phyloP scores from a whole-genome alignment of 2,888 invertebrate genomes.

The Drymonia ruficornis region DNA sequence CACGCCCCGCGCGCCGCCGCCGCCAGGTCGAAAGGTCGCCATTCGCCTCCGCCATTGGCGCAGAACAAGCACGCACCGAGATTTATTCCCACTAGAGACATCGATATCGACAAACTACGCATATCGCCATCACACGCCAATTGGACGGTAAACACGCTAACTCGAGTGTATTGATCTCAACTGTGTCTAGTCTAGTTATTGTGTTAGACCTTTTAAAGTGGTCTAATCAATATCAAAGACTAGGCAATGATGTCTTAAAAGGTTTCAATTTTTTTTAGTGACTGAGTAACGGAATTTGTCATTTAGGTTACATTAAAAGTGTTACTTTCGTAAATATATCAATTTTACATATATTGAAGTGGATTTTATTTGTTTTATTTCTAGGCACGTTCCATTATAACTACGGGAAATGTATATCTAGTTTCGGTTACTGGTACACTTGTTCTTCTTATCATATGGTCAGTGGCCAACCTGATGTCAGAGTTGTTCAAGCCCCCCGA shows the following conservation, averaged over 20 bases:
- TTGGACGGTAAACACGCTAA: constrained; percentile 6
- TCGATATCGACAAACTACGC: constrained; percentile 13
- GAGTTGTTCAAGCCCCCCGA: too few species aligned
- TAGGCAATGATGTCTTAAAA: constrained; percentile 1
- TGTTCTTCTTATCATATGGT: too few species aligned
- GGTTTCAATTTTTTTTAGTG: constrained; percentile 1
- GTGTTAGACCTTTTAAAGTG: constrained; percentile 6
- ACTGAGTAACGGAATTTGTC: constrained; percentile 2
- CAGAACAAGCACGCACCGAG: constrained; percentile 42
- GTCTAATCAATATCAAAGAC: constrained; percentile 6
- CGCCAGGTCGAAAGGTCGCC: constrained; percentile 77
- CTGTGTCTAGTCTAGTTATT: constrained; percentile 5
- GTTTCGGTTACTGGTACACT: too few species aligned
- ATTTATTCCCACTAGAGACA: constrained; percentile 35
- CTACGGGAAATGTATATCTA: too few species aligned
- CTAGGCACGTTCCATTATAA: too few species aligned
- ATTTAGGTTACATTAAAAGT: neutral
- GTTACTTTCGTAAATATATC: neutral
- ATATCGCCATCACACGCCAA: constrained; percentile 8
- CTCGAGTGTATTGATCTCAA: constrained; percentile 3
- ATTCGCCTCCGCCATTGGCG: constrained; percentile 62
- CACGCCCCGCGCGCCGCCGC: constrained; percentile 74
- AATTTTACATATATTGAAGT: too few species aligned
- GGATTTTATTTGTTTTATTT: too few species aligned
- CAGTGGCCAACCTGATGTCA: too few species aligned